phyloP scores from a whole-genome alignment of 1,140 invertebrate species.

The Apis dorsata region DNA sequence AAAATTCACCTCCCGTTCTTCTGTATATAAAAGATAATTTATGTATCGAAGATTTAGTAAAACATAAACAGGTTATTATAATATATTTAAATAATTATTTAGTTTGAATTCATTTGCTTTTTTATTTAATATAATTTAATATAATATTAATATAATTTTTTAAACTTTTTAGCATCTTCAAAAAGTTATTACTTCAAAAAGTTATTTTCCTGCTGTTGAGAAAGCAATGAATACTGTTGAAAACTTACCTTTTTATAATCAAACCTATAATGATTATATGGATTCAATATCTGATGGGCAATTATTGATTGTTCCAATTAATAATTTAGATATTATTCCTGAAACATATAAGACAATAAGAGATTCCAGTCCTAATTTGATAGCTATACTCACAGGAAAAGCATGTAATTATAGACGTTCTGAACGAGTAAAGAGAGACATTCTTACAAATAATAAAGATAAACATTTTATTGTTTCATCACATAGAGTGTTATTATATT shows the following conservation, averaged over 20 bases:
- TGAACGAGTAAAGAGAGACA: conserved; percentile 68
- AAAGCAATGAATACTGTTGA: conserved; percentile 65
- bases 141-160: not conserved
- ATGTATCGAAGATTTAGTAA: conserved; percentile 72
- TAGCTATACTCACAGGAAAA: conserved; percentile 72
- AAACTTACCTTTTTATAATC: conserved; percentile 67
- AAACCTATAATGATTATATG: conserved; percentile 59
- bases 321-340: conserved; percentile 67
- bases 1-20: conserved; percentile 52
- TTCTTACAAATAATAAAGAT: conserved; percentile 7
- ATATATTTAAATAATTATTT: not conserved
- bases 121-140: no score
- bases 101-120: not conserved
- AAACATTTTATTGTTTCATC: conserved; percentile 43
- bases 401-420: conserved; percentile 67
- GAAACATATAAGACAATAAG: conserved; percentile 66
- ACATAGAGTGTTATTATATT: conserved; percentile 66
- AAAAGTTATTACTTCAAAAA: conserved; percentile 52
- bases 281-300: conserved; percentile 66
- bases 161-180: conserved; percentile 61
- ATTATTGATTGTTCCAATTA: conserved; percentile 55
- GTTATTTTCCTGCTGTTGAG: conserved; percentile 70
- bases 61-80: conserved; percentile 67
- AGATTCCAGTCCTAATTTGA: conserved; percentile 65
- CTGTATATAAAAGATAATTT: conserved; percentile 70